phyloP scores from a whole-genome alignment of 2,113 vertebrate genomes.

The Chroicocephalus ridibundus region DNA sequence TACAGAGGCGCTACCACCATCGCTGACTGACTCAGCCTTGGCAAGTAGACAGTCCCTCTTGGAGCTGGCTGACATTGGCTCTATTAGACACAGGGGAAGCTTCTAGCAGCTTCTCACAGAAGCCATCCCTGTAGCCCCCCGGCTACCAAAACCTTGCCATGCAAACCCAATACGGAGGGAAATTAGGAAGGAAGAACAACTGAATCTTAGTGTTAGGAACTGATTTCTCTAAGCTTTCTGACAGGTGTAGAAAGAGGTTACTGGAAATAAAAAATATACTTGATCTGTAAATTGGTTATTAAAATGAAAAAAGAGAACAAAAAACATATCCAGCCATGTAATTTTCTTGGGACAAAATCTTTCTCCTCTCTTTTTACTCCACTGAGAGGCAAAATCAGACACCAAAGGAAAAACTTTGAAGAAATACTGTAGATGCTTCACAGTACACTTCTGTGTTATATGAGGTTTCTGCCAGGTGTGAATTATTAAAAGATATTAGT shows the following conservation, averaged over 20 bases:
- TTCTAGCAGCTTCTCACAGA: fast-evolving
- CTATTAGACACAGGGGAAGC: fast-evolving
- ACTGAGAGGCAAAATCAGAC: not conserved
- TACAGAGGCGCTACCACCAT: fast-evolving
- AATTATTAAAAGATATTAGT: not conserved
- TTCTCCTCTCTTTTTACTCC: not conserved
- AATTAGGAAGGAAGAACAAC: not conserved
- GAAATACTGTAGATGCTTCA: not conserved
- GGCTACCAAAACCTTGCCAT: not conserved
- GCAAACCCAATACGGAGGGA: not conserved
- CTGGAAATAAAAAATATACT: not conserved
- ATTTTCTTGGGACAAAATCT: not conserved
- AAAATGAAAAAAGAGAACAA: not conserved
- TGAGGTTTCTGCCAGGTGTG: not conserved
- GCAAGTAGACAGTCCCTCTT: fast-evolving
- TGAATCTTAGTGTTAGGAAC: not conserved
- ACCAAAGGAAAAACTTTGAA: not conserved
- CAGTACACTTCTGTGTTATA: not conserved
- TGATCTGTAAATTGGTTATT: not conserved
- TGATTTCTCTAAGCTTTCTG: not conserved
- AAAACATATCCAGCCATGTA: fast-evolving
- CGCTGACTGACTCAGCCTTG: not conserved
- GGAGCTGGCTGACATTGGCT: fast-evolving
- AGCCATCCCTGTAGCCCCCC: not conserved
- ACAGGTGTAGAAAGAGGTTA: not conserved